Evolutionary conservation across 2,888 invertebrate genomes (phyloP).

Genomic region (Stenotaenia linearis): DNA sequence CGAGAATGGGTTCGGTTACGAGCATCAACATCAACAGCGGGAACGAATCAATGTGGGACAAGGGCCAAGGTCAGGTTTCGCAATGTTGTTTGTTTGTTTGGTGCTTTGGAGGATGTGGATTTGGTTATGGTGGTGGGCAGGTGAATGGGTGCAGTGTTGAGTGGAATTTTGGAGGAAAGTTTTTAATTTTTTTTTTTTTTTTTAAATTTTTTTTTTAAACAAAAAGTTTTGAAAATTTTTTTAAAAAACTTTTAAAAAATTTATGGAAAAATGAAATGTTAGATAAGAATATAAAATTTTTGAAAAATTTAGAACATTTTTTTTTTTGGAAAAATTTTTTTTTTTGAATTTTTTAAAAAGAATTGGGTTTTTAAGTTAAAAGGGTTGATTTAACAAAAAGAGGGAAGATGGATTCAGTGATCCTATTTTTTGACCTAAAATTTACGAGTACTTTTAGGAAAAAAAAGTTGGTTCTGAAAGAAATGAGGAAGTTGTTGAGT

Average conservation of each 20-base stretch:
- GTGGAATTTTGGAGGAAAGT: background rate
- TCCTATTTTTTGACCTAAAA: conserved; percentile 5
- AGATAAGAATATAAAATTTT: too few relatives aligned
- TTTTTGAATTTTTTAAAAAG: background rate
- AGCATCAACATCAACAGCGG: background rate
- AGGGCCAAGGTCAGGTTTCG: background rate
- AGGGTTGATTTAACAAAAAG: too few relatives aligned
- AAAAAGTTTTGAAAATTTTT: too few relatives aligned
- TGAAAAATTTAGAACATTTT: background rate
- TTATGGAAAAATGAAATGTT: too few relatives aligned
- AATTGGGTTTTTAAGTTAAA: too few relatives aligned
- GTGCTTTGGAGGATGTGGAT: background rate
- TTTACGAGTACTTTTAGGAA: background rate
- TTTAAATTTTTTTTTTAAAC: too few relatives aligned
- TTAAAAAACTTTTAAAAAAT: too few relatives aligned
- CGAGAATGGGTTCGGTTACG: conserved; percentile 8
- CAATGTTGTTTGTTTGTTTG: background rate
- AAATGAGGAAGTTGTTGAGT: background rate
- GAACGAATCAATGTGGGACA: background rate
- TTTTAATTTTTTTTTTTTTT: background rate
- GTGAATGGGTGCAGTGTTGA: background rate
- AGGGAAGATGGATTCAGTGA: background rate
- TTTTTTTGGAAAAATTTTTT: background rate
- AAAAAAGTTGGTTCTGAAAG: background rate
- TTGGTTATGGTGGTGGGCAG: background rate